Evolutionary conservation across 2,797 vertebrate species (phyloP).

Genomic region (Acanthornis magna): DNA sequence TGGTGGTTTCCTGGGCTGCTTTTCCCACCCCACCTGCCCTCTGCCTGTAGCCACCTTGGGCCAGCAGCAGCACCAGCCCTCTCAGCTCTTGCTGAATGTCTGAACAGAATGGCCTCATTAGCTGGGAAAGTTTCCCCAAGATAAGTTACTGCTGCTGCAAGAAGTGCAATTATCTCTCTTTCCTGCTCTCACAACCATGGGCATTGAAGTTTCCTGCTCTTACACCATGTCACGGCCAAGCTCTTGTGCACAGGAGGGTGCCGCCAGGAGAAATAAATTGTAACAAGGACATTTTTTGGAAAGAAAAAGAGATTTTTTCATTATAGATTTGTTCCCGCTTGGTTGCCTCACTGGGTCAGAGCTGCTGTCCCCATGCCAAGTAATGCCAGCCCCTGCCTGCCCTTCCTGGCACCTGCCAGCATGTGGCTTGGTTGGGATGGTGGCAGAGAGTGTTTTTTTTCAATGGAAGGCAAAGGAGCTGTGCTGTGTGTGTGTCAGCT

Average conservation of each 20-base stretch:
- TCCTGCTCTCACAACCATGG: neutral
- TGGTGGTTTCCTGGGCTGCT: neutral
- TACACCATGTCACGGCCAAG: neutral
- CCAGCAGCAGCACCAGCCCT: neutral
- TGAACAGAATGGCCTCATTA: neutral
- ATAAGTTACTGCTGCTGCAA: neutral
- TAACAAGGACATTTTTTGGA: neutral
- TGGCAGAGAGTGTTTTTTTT: neutral
- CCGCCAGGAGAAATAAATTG: neutral
- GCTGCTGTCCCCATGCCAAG: neutral
- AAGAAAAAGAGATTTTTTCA: neutral
- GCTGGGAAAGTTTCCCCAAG: neutral
- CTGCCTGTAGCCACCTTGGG: neutral
- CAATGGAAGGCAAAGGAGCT: neutral
- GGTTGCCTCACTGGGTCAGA: neutral
- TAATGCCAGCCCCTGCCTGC: neutral
- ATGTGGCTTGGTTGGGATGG: neutral
- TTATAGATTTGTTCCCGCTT: neutral
- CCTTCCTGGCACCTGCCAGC: neutral
- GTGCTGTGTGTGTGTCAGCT: neutral
- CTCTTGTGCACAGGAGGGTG: neutral
- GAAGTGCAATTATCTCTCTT: neutral
- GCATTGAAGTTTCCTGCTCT: neutral
- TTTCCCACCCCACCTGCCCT: neutral
- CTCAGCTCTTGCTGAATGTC: neutral